These are phyloP conservation scores for Trichogramma pretiosum DNA, from an alignment of 1,140 invertebrate species.

Conservation along the genomic window DNA sequence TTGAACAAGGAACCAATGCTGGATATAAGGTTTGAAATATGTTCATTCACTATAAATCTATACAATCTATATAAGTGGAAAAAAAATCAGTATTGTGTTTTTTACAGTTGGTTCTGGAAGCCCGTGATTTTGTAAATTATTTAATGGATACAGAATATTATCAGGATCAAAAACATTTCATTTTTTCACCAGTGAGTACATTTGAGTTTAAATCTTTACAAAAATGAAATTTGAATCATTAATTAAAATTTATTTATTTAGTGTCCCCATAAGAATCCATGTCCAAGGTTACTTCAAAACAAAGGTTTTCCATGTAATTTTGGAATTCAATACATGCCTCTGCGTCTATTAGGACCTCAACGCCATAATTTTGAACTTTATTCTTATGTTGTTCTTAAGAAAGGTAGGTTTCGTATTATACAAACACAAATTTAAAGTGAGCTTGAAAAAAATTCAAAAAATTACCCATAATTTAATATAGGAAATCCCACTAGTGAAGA, in stretches of 20 bases:
- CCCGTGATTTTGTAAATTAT: conserved; percentile 61
- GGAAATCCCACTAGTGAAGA: conserved; percentile 41
- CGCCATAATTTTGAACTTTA: conserved; percentile 49
- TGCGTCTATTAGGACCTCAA: conserved; percentile 45
- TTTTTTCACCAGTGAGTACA: conserved; percentile 65
- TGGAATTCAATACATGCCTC: conserved; percentile 51
- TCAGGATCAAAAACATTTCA: conserved; percentile 43
- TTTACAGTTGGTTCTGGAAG: conserved; percentile 59
- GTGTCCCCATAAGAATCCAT: conserved; percentile 71
- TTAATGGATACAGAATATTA: conserved; percentile 27
- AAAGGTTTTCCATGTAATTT: conserved; percentile 75
- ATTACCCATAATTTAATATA: too few relatives aligned
- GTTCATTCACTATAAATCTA: not conserved
- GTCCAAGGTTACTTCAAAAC: conserved; percentile 55
- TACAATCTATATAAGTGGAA: too few relatives aligned
- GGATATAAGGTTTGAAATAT: conserved; percentile 52
- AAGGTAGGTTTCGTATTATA: conserved; percentile 47
- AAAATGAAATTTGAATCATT: not conserved
- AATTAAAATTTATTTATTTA: conserved; percentile 35
- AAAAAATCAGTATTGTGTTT: conserved; percentile 12
- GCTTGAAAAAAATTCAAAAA: too few relatives aligned
- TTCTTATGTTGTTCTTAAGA: conserved; percentile 71
- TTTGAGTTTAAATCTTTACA: not conserved
- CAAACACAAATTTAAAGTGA: not conserved
- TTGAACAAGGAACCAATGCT: conserved; percentile 73